A percentile compares a stretch with the other conserved stretches of the same genome.
Conservation (phyloP, 2,888 invertebrate species). For the Monoplex corrugatus region DNA sequence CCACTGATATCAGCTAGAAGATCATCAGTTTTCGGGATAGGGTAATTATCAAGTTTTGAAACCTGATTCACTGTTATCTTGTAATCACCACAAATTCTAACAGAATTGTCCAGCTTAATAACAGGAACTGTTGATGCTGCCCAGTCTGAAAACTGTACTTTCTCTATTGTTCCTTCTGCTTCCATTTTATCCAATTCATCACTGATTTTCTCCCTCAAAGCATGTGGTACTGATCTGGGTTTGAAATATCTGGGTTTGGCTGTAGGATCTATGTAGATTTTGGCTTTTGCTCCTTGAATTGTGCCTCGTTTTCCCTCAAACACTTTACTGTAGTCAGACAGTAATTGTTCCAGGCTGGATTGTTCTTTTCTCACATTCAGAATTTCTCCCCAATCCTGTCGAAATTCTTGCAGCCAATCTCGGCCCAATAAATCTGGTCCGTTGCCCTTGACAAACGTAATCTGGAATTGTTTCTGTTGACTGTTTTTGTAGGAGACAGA, state of each 20-base stretch:
- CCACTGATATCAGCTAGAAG: neutral
- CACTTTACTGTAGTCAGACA: neutral
- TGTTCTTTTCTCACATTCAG: neutral
- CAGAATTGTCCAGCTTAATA: neutral
- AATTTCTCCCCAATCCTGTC: neutral
- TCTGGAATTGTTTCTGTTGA: neutral
- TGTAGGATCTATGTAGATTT: neutral
- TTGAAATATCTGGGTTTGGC: slow-evolving; percentile 7
- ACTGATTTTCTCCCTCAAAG: neutral
- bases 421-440: neutral
- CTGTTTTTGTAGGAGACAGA: neutral
- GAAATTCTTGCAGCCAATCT: neutral
- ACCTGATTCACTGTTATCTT: neutral
- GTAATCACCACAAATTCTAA: neutral
- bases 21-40: neutral
- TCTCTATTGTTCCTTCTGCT: neutral
- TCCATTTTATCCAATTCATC: neutral
- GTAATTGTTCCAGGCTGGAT: neutral
- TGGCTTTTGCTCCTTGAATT: neutral
- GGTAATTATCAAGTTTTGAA: neutral
- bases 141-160: neutral
- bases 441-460: neutral
- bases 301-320: neutral
- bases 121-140: neutral
- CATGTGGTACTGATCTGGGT: neutral